A percentile compares a stretch with the other conserved stretches of the same genome.
Evolutionary conservation across 1,140 invertebrate genomes (phyloP).

Genomic region (Panagrolaimus sp.): DNA sequence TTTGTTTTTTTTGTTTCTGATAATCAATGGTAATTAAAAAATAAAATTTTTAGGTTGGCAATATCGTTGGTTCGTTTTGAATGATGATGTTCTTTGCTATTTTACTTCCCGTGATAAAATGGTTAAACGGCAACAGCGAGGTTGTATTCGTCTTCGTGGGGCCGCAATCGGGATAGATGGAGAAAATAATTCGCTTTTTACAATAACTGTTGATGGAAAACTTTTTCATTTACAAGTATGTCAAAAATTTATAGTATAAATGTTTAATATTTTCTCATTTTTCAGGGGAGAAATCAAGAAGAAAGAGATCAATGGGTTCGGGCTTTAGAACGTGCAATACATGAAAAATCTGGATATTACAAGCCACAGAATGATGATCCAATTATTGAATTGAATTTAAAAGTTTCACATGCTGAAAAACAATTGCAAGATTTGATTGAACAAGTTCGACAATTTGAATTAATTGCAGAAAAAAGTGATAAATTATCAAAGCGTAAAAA

Average conservation of each 20-base stretch:
- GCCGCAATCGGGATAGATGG: conserved; percentile 97
- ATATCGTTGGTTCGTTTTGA: conserved; percentile 96
- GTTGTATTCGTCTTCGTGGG: conserved; percentile 76
- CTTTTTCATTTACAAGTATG: conserved; percentile 89
- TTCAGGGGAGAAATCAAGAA: conserved; percentile 76
- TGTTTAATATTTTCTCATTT: not conserved
- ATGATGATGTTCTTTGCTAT: conserved; percentile 62
- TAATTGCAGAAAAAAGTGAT: conserved; percentile 32
- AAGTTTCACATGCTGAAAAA: conserved; percentile 86
- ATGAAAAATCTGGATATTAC: conserved; percentile 45
- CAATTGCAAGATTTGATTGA: conserved; percentile 93
- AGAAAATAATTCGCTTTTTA: conserved; percentile 97
- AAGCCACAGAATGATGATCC: conserved; percentile 45
- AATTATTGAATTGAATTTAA: conserved; percentile 71
- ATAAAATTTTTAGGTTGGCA: too few relatives aligned
- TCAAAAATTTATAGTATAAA: not conserved
- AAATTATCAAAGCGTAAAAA: conserved; percentile 42
- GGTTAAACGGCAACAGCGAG: conserved; percentile 86
- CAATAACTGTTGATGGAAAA: conserved; percentile 95
- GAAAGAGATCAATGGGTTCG: conserved; percentile 92
- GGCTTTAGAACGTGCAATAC: conserved; percentile 84
- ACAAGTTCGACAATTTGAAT: conserved; percentile 65
- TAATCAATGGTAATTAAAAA: too few relatives aligned
- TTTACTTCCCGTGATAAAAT: conserved; percentile 90
- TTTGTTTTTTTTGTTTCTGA: too few relatives aligned